These are phyloP conservation scores for Todiramphus saurophagus DNA, from an alignment of 2,113 vertebrate species.

Conservation along the genomic window DNA sequence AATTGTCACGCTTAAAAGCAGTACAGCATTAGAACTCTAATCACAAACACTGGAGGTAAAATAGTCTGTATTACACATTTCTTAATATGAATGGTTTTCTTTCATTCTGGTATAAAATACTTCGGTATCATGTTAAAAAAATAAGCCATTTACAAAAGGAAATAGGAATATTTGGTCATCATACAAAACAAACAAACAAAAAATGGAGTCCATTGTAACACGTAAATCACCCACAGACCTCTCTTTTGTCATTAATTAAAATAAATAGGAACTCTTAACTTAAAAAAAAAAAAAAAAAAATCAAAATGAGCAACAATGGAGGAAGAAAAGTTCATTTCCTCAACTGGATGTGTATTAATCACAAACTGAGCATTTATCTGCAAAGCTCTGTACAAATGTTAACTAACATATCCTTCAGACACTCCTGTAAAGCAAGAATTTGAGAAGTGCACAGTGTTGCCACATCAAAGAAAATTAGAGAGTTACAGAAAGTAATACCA, in stretches of 20 bases:
- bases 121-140: background rate
- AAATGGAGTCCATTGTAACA: background rate
- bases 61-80: background rate
- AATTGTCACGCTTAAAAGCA: conserved; percentile 72
- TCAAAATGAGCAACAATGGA: background rate
- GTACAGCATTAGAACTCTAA: conserved; percentile 63
- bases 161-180: background rate
- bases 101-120: background rate
- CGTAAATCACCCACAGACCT: background rate
- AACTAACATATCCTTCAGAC: background rate
- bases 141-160: background rate
- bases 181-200: background rate
- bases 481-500: background rate
- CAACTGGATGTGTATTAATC: background rate
- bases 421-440: background rate
- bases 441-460: background rate
- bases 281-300: background rate
- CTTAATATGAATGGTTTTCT: background rate
- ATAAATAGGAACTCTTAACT: background rate
- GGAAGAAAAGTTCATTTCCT: background rate
- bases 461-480: conserved; percentile 3
- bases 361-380: background rate
- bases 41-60: conserved; percentile 58
- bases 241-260: background rate
- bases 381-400: background rate